Evolutionary conservation across 2,797 vertebrate species (phyloP).

Genomic region (Cuculus canorus): DNA sequence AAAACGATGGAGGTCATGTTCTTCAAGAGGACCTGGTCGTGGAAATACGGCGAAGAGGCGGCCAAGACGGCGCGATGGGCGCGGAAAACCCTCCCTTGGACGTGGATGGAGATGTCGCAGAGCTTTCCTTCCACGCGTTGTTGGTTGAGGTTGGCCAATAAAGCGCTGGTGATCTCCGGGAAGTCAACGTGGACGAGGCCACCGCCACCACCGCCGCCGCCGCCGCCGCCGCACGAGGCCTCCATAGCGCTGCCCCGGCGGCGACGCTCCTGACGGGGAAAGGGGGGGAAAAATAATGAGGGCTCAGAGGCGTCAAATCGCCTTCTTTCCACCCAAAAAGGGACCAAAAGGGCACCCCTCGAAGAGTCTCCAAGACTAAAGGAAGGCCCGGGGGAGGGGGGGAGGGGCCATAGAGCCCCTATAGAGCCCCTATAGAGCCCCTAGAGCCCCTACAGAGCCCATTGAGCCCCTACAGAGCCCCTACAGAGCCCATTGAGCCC

Average conservation of each 20-base stretch:
- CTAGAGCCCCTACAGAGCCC: too few relatives aligned
- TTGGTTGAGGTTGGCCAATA: slow-evolving; percentile 89
- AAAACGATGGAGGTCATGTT: slow-evolving; percentile 89
- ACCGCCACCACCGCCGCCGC: accelerated
- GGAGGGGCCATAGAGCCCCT: too few relatives aligned
- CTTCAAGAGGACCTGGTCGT: slow-evolving; percentile 93
- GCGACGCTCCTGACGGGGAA: neutral
- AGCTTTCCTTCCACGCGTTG: slow-evolving; percentile 89
- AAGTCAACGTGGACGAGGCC: slow-evolving; percentile 88
- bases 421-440: too few relatives aligned
- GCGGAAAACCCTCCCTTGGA: slow-evolving; percentile 91
- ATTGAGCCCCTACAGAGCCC: too few relatives aligned
- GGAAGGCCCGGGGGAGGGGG: too few relatives aligned
- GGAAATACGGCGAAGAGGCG: slow-evolving; percentile 93
- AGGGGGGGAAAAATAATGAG: neutral
- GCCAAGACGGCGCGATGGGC: slow-evolving; percentile 93
- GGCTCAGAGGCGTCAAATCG: neutral
- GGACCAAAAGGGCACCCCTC: too few relatives aligned
- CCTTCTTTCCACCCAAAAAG: too few relatives aligned
- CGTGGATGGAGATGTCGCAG: slow-evolving; percentile 93
- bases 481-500: too few relatives aligned
- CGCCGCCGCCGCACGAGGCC: neutral
- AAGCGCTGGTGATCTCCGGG: slow-evolving; percentile 83
- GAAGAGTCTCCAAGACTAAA: too few relatives aligned
- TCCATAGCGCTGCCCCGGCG: neutral